Conservation (phyloP, 2,113 vertebrate genomes). For the Oplegnathus fasciatus region DNA sequence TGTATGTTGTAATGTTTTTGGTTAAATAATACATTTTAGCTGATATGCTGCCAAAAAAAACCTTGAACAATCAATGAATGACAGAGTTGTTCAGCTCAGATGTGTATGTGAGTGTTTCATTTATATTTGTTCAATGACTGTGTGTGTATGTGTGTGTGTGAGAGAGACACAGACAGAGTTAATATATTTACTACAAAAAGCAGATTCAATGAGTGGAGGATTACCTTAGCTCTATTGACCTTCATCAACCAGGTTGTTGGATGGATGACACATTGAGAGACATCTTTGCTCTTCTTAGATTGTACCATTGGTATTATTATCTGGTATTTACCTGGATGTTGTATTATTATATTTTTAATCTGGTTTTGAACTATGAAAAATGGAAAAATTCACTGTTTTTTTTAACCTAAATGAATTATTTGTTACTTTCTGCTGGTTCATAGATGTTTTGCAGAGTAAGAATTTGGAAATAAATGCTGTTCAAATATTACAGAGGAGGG, state of each 20-base stretch:
- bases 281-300: neutral
- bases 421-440: neutral
- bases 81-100: neutral
- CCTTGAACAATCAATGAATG: constrained; percentile 35
- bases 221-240: neutral
- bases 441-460: neutral
- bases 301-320: neutral
- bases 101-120: constrained; percentile 2
- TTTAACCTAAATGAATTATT: neutral
- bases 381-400: neutral
- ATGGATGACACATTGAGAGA: neutral
- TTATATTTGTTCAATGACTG: neutral
- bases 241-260: neutral
- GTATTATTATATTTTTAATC: neutral
- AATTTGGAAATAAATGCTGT: neutral
- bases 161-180: constrained; percentile 12
- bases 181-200: neutral
- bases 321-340: neutral
- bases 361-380: neutral
- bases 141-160: neutral
- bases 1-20: neutral
- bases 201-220: neutral
- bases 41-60: constrained; percentile 9
- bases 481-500: neutral
- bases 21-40: constrained; percentile 12